Evolutionary conservation across 1,140 invertebrate species (phyloP).

Genomic region (Gryllus bimaculatus): DNA sequence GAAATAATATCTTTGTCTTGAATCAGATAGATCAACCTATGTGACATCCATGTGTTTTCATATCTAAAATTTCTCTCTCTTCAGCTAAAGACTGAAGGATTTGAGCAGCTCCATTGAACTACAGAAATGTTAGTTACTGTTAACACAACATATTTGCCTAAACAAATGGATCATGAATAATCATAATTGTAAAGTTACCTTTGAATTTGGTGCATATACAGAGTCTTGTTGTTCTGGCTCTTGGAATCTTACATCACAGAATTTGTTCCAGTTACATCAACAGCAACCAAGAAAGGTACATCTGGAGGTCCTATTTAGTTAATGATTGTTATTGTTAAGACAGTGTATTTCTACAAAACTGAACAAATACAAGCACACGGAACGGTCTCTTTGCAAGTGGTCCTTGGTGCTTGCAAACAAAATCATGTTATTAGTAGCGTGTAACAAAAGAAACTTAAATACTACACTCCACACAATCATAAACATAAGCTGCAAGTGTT

Average conservation of each 20-base stretch:
- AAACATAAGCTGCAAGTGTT: too few species aligned
- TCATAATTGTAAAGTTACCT: conserved; percentile 45
- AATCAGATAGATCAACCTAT: conserved; percentile 52
- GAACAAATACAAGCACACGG: too few species aligned
- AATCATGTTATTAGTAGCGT: too few species aligned
- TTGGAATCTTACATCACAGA: conserved; percentile 62
- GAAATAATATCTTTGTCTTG: conserved; percentile 78
- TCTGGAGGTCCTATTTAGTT: conserved; percentile 60
- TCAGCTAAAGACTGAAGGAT: conserved; percentile 69
- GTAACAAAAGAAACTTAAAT: too few species aligned
- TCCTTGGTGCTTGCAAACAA: too few species aligned
- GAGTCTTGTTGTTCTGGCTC: conserved; percentile 54
- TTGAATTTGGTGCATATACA: conserved; percentile 80
- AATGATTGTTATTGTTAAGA: too few species aligned
- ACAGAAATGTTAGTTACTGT: conserved; percentile 26
- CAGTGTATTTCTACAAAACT: too few species aligned
- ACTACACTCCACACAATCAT: too few species aligned
- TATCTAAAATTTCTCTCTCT: conserved; percentile 57
- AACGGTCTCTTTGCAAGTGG: too few species aligned
- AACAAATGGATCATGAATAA: neutral
- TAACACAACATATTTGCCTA: too few species aligned
- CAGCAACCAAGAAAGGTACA: conserved; percentile 59
- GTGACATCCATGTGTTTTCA: conserved; percentile 44
- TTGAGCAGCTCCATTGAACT: conserved; percentile 74
- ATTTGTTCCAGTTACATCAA: conserved; percentile 74